Percentiles rank a stretch among this genome's conserved stretches.
Evolutionary conservation across 2,797 vertebrate species (phyloP).

Genomic region (Botia kubotai): DNA sequence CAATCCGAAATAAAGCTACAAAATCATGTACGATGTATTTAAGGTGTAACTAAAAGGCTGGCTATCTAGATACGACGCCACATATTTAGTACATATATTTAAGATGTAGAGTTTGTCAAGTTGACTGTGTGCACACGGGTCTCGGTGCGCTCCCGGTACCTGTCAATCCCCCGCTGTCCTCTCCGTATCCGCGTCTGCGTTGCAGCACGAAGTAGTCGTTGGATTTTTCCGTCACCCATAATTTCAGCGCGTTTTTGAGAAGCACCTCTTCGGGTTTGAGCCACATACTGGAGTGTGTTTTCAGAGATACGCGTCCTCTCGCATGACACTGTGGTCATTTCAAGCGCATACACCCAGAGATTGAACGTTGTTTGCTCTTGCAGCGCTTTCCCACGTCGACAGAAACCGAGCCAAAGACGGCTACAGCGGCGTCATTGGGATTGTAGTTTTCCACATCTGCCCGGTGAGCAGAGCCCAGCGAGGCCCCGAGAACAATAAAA

Average conservation of each 20-base stretch:
- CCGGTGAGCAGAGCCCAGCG: rapidly evolving
- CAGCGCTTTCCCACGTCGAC: conserved; percentile 82
- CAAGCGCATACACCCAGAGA: conserved; percentile 67
- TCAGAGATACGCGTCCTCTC: conserved; percentile 53
- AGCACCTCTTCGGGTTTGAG: conserved; percentile 95
- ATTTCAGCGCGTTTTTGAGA: conserved; percentile 93
- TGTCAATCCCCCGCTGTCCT: conserved; percentile 91
- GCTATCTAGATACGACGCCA: not conserved
- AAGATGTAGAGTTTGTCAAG: not conserved
- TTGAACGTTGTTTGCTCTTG: conserved; percentile 76
- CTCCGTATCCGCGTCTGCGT: conserved; percentile 88
- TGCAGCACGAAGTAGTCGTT: conserved; percentile 95
- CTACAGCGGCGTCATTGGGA: conserved; percentile 71
- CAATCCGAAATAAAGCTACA: not conserved
- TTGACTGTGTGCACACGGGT: conserved; percentile 1
- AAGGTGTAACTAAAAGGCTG: not conserved
- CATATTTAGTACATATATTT: not conserved
- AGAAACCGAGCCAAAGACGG: conserved; percentile 70
- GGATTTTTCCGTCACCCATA: conserved; percentile 93
- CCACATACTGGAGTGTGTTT: conserved; percentile 84
- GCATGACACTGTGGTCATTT: conserved; percentile 70
- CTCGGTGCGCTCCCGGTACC: conserved; percentile 74
- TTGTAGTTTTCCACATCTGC: conserved; percentile 76
- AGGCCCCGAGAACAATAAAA: not conserved
- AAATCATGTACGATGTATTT: not conserved